These are phyloP conservation scores for Oreochromis niloticus DNA, from an alignment of 2,113 vertebrate species.

Conservation along the genomic window DNA sequence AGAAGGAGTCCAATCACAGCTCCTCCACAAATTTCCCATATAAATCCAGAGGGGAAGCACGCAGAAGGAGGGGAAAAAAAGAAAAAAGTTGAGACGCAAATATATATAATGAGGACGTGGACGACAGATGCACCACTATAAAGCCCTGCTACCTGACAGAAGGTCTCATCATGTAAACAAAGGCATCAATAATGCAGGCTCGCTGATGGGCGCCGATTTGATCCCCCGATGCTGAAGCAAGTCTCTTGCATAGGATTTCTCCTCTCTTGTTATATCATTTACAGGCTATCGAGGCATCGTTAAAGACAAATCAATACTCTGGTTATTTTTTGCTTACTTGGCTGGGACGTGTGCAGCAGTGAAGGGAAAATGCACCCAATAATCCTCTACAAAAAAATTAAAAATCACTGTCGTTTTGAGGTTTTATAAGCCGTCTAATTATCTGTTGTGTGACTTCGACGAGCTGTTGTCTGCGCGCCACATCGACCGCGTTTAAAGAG, in stretches of 20 bases:
- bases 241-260: neutral
- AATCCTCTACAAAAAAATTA: neutral
- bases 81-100: neutral
- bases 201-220: conserved; percentile 18
- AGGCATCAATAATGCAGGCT: conserved; percentile 66
- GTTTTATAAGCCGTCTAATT: neutral
- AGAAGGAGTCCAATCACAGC: conserved; percentile 19
- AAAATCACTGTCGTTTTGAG: neutral
- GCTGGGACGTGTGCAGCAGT: neutral
- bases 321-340: neutral
- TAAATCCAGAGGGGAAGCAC: neutral
- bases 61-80: neutral
- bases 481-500: neutral
- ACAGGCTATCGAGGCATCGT: conserved; percentile 2
- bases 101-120: neutral
- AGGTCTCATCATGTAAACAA: conserved; percentile 56
- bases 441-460: neutral
- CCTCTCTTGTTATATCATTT: conserved; percentile 26
- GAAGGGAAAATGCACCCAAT: neutral
- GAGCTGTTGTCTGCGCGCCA: neutral
- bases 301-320: conserved; percentile 27
- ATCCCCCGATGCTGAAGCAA: conserved; percentile 21
- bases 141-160: conserved; percentile 35
- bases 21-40: conserved; percentile 39
- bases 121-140: neutral